Evolutionary conservation across 2,113 vertebrate species (phyloP), one percentile per base, ranked within the genome.

Genomic region (Serilophus lunatus): DNA sequence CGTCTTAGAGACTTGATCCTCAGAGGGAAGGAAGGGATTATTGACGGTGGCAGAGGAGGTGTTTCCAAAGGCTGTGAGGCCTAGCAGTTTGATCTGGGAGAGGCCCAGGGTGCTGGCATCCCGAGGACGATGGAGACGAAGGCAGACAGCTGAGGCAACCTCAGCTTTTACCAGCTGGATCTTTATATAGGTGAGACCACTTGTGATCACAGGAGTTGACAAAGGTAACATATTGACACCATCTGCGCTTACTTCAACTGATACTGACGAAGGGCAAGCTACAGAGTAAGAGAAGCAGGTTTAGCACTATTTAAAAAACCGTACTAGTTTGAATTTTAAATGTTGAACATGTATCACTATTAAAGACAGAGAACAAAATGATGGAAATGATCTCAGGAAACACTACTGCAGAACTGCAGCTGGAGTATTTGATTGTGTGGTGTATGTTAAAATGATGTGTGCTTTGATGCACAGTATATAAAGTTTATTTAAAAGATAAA

Each of bases 1-100:
- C 68, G 99, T 99, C 98, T 99, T 99, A 61, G 99, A 99, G 76
- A 99, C 99, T 89, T 99, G 99, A 97, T 99, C 99, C 98, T 99
- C 99, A 29, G 99, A 99, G 22, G 99, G 99, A 88, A 99, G 98
- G 96, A 99, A 99, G 8, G 99, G 99, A 95, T 99, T 99, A 96
- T 99, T 99, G 91, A 99, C 99, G 0, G 99, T 99, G 83, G 99
- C 99, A 53, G 99, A 99, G 14, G 99, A 99, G 26, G 99, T 99
- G 97, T 99, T 99, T 13, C 99, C 99, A 6, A 99, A 99, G 33
- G 99, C 99, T 0, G 99, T 99, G 83, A 99, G 98, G 75, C 99
- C 99, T 35, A 99, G 59, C 51, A 99, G 98, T 68, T 99, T 99
- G 97, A 99, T 99, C 92, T 99, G 99, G 14, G 99, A 99, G 26